Base-by-base conservation (phyloP, 2,888 invertebrate genomes). In the Drosophila suboccidentalis region DNA sequence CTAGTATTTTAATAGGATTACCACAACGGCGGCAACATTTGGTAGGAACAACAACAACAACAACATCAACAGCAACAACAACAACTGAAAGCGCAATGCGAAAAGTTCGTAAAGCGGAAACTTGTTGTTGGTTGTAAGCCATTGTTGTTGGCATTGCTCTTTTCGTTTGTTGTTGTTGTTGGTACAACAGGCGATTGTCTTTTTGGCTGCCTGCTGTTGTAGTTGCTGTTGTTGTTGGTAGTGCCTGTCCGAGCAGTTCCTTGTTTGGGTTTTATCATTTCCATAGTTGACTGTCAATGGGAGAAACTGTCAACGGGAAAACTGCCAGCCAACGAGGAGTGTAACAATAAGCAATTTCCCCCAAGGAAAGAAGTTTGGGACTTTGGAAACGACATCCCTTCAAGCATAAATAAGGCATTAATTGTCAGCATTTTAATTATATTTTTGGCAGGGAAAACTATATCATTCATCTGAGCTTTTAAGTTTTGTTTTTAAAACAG, bases 71-170 rank as follows among this genome's bases (percentile, higher is more conserved):
- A n/a, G n/a, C n/a, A n/a, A n/a, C n/a, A 29, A 26, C 53, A 55
- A 22, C 59, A 72, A 53, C 41, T 36, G 63, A 78, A 87, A 87
- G 71, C 72, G 75, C 88, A 74, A 70, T 78, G 78, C 76, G 80
- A 87, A 87, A 77, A 85, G 82, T 87, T 87, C 65, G 73, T 77
- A 75, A 88, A 78, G 74, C 86, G 89, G 82, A 89, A 80, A 65
- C 80, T 47, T 44, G 46, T 50, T 58, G 69, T 61, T 81, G 68
- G 50, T 72, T 75, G 71, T 66, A 60, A 19, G 60, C 66, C 76
- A 75, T 77, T 87, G 75, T 80, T 62, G 70, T 64, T 65, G 64
- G 32, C 46, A 2, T 34, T 61, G 50, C 59, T 71, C 50, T 54
- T 50, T n/a, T 60, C 51, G 26, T 62, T 44, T 60, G 60, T 36